These are phyloP conservation scores for Meloidogyne exigua DNA, from an alignment of 1,140 invertebrate species.

Conservation along the genomic window DNA sequence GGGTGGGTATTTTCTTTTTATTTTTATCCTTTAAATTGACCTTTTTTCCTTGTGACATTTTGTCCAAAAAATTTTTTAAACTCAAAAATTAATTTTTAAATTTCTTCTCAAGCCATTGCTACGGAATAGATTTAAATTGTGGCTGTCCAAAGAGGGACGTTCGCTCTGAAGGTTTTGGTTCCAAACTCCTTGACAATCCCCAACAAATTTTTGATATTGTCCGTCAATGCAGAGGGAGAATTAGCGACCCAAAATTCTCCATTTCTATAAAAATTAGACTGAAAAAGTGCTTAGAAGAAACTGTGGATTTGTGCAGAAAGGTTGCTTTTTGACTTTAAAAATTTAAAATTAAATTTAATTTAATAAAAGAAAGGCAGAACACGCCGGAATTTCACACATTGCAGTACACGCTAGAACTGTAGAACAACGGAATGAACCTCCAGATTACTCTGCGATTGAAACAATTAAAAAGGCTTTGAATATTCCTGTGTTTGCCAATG, in stretches of 20 bases:
- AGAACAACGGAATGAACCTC: constrained; percentile 76
- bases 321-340: constrained; percentile 18
- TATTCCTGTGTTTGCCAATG: constrained; percentile 86
- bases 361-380: too few species aligned
- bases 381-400: constrained; percentile 80
- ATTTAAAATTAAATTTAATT: too few species aligned
- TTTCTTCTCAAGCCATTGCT: constrained; percentile 70
- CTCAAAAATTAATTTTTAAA: background rate
- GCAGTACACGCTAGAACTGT: constrained; percentile 84
- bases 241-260: constrained; percentile 74
- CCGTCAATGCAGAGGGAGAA: constrained; percentile 73
- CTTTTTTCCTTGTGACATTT: background rate
- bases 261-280: constrained; percentile 89
- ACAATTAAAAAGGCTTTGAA: constrained; percentile 73
- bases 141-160: constrained; percentile 88
- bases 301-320: constrained; percentile 75
- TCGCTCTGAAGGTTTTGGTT: constrained; percentile 83
- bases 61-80: constrained; percentile 1
- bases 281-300: constrained; percentile 66
- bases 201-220: constrained; percentile 80
- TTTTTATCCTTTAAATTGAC: background rate
- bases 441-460: constrained; percentile 75
- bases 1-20: too few species aligned
- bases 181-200: constrained; percentile 78
- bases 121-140: constrained; percentile 92